phyloP scores from a whole-genome alignment of 2,113 vertebrate genomes.

The Syrmaticus mikado region DNA sequence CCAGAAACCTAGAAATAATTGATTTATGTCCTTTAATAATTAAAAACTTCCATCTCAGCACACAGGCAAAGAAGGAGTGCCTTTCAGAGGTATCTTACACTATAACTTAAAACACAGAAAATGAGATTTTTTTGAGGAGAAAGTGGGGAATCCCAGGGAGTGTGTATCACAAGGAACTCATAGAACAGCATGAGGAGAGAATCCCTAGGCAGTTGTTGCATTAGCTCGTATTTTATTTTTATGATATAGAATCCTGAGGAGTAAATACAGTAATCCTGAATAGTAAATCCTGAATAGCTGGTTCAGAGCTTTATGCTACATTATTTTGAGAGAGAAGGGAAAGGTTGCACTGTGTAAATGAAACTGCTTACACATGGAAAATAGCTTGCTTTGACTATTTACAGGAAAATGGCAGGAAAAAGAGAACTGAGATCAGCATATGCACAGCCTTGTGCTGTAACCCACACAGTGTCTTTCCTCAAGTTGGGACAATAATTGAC shows the following conservation, averaged over 20 bases:
- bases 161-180: neutral
- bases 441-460: neutral
- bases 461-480: neutral
- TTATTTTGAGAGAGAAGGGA: neutral
- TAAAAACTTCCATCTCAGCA: neutral
- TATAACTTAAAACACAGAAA: neutral
- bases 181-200: neutral
- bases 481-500: neutral
- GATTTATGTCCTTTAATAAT: constrained; percentile 18
- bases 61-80: neutral
- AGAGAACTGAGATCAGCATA: neutral
- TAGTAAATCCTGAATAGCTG: neutral
- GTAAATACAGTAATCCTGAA: no score
- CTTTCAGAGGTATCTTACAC: neutral
- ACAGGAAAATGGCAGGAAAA: neutral
- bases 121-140: neutral
- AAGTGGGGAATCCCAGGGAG: neutral
- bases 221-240: neutral
- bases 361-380: neutral
- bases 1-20: constrained; percentile 26
- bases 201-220: neutral
- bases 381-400: neutral
- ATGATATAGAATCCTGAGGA: neutral
- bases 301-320: neutral
- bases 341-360: neutral